A percentile compares a stretch with the other conserved stretches of the same genome.
Evolutionary conservation across 2,888 invertebrate species (phyloP).

Genomic region (Helicoverpa assulta): DNA sequence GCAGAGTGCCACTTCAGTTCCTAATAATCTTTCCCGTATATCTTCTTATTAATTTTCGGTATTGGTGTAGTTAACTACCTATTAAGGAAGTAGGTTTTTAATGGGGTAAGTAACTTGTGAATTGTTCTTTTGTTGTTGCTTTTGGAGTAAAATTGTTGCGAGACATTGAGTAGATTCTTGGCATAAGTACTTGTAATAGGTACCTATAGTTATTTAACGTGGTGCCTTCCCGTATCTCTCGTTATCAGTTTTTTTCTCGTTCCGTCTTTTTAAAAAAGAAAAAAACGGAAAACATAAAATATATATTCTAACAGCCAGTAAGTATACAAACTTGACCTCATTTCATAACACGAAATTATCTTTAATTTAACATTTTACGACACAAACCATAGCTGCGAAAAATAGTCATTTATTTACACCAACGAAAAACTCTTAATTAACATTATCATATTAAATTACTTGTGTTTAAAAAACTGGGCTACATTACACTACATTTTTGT

Average conservation of each 20-base stretch:
- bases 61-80: not conserved
- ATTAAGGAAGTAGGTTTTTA: too few relatives aligned
- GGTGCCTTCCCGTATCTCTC: too few relatives aligned
- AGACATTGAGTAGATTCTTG: too few relatives aligned
- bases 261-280: too few relatives aligned
- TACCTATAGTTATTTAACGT: too few relatives aligned
- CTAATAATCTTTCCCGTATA: slow-evolving; percentile 53
- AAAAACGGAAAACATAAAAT: too few relatives aligned
- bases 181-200: too few relatives aligned
- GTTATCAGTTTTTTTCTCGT: too few relatives aligned
- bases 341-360: not conserved
- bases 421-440: slow-evolving; percentile 32
- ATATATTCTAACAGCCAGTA: too few relatives aligned
- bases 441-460: slow-evolving; percentile 57
- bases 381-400: slow-evolving; percentile 7
- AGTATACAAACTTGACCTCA: not conserved
- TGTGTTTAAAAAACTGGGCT: slow-evolving; percentile 42
- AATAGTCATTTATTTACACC: slow-evolving; percentile 22
- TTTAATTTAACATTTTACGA: not conserved
- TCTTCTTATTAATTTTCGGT: slow-evolving; percentile 43
- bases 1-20: slow-evolving; percentile 46
- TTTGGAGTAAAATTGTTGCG: too few relatives aligned
- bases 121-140: not conserved
- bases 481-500: slow-evolving; percentile 52
- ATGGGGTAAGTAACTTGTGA: not conserved